These are phyloP conservation scores for Clupea harengus DNA, from an alignment of 2,113 vertebrate genomes.

Conservation along the genomic window DNA sequence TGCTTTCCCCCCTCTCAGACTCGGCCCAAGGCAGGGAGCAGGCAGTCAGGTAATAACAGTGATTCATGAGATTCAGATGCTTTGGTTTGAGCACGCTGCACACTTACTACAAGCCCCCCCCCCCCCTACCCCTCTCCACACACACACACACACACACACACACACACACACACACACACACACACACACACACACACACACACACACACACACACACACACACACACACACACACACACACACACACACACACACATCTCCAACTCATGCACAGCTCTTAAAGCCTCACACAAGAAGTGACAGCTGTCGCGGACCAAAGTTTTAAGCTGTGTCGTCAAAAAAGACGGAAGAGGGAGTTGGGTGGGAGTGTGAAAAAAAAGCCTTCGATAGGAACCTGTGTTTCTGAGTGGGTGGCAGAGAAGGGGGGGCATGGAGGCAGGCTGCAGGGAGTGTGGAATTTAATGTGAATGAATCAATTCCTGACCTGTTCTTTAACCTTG, in stretches of 20 bases:
- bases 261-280: not conserved
- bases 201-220: not conserved
- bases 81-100: slow-evolving; percentile 16
- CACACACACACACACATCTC: slow-evolving; percentile 20
- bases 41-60: not conserved
- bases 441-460: slow-evolving; percentile 6
- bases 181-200: not conserved
- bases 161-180: slow-evolving; percentile 12
- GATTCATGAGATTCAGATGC: slow-evolving; percentile 8
- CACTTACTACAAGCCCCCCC: not conserved
- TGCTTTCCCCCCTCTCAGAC: not conserved
- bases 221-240: not conserved
- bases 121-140: not conserved
- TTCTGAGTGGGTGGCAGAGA: not conserved
- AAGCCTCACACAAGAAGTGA: slow-evolving; percentile 16
- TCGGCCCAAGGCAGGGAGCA: not conserved
- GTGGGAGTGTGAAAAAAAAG: not conserved
- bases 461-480: slow-evolving; percentile 44
- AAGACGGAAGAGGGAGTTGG: not conserved
- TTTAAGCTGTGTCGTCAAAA: slow-evolving; percentile 35
- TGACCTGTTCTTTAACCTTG: slow-evolving; percentile 41
- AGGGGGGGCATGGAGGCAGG: not conserved
- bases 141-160: not conserved
- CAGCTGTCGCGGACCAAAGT: slow-evolving; percentile 18
- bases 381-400: not conserved